Percentiles rank a stretch among this genome's conserved stretches.
These are phyloP conservation scores for Thalassoma bifasciatum DNA, from an alignment of 2,113 vertebrate genomes.

Conservation along the genomic window DNA sequence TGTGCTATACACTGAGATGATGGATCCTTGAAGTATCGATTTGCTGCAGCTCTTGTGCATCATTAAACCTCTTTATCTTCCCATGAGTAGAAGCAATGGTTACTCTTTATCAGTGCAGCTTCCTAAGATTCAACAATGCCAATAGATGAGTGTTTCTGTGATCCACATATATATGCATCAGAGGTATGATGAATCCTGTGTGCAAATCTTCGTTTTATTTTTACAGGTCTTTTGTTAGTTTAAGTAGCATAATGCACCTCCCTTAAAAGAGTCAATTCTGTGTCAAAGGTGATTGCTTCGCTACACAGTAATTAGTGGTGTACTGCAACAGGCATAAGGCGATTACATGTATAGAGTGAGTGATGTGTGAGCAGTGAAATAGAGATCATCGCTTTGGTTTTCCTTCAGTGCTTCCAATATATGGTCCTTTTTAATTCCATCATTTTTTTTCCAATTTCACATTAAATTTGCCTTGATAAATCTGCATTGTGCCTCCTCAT, in stretches of 20 bases:
- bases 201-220: constrained; percentile 38
- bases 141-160: constrained; percentile 14
- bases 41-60: constrained; percentile 56
- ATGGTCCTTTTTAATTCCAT: background rate
- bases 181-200: constrained; percentile 40
- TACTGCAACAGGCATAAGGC: constrained; percentile 9
- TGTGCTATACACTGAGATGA: constrained; percentile 27
- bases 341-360: constrained; percentile 9
- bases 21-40: constrained; percentile 47
- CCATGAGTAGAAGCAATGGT: constrained; percentile 49
- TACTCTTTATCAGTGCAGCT: constrained; percentile 43
- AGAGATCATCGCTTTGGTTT: background rate
- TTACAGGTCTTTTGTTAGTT: constrained; percentile 30
- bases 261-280: constrained; percentile 20
- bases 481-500: background rate
- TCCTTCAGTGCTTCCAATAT: constrained; percentile 1
- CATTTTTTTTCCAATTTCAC: background rate
- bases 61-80: constrained; percentile 56
- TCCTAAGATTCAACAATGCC: constrained; percentile 23
- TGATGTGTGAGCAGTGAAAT: constrained; percentile 3
- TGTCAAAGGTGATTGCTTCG: constrained; percentile 47
- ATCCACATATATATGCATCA: constrained; percentile 40
- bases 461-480: constrained; percentile 12
- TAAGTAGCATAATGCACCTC: constrained; percentile 27
- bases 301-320: constrained; percentile 18